Base-by-base conservation (phyloP, 2,797 vertebrate genomes). In the Setipinna tenuifilis region DNA sequence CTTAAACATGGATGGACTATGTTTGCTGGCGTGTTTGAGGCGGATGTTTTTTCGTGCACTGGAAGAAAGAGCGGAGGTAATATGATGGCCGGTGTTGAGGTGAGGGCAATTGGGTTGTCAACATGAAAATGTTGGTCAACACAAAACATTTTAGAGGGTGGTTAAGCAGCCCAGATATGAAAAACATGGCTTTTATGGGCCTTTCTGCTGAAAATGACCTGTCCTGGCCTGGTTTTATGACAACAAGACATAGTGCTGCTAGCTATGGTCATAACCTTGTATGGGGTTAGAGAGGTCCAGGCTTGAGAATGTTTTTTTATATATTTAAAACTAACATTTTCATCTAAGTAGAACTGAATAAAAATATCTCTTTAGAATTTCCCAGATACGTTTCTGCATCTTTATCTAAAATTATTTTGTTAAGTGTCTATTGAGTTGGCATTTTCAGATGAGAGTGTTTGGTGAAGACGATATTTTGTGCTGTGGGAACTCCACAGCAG, bases 31-130 rank as follows among this genome's bases (percentile, higher is more conserved):
- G 6, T 78, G 71, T 44, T 48, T 46, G 75, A 75, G 82, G 86
- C 92, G 92, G 95, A 95, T 96, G 95, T 96, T 95, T 95, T 90
- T 93, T 90, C 87, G 90, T 87, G 90, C 91, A 91, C 92, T 92
- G 86, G 87, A 85, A 86, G 90, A 90, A 88, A 92, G 86, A 92
- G 91, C 88, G 83, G 92, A 85, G 86, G 88, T 84, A 82, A 88
- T 87, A 87, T 84, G 84, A 59, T 35, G 1, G 11, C 31, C 86
- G 5, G 0, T 85, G 90, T 89, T 90, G 81, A 82, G 82, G 88
- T 90, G 86, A 35, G 71, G 71, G 71, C 19, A 41, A 78, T 78
- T 78, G 82, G 65, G 31, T 83, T 62, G 71, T 89, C 91, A 86
- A 91, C 90, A 87, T 87, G 61, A 85, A 86, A 78, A 89, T 44